Conservation (phyloP, 2,797 vertebrate genomes). For the Eurystomus glaucurus region DNA sequence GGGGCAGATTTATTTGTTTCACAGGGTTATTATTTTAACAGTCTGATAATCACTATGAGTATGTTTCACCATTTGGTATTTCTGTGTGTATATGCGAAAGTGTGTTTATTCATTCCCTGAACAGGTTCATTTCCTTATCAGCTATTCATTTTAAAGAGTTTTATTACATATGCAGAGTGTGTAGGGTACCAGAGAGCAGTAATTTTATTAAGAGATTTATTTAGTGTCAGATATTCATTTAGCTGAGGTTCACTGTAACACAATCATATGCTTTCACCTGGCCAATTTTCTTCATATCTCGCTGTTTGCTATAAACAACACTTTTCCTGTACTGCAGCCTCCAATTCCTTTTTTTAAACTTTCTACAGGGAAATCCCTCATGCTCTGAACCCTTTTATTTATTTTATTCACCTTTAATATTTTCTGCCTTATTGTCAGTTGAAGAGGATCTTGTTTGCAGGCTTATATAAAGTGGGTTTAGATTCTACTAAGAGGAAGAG, state of each 20-base stretch:
- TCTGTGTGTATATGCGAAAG: slow-evolving; percentile 41
- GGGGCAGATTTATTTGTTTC: slow-evolving; percentile 77
- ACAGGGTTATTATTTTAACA: slow-evolving; percentile 74
- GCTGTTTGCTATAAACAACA: slow-evolving; percentile 62
- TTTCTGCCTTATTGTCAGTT: background rate
- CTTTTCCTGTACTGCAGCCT: background rate
- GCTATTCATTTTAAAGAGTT: slow-evolving; percentile 78
- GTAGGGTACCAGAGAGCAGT: slow-evolving; percentile 42
- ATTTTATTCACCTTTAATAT: background rate
- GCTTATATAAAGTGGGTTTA: background rate
- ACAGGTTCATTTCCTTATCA: slow-evolving; percentile 70
- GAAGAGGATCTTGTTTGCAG: background rate
- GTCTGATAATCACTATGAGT: slow-evolving; percentile 78
- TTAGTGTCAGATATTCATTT: slow-evolving; percentile 65
- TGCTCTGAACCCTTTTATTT: background rate
- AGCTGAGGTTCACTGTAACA: slow-evolving; percentile 65
- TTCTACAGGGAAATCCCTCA: background rate
- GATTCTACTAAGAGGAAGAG: background rate
- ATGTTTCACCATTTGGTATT: slow-evolving; percentile 80
- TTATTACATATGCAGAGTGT: slow-evolving; percentile 70
- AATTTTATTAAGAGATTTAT: slow-evolving; percentile 79
- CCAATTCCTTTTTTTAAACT: background rate
- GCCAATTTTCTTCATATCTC: slow-evolving; percentile 66
- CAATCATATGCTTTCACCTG: slow-evolving; percentile 73
- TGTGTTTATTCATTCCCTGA: slow-evolving; percentile 70